Evolutionary conservation across 2,797 vertebrate species (phyloP), one percentile per base, ranked within the genome.

Genomic region (Rhadinocentrus ornatus): DNA sequence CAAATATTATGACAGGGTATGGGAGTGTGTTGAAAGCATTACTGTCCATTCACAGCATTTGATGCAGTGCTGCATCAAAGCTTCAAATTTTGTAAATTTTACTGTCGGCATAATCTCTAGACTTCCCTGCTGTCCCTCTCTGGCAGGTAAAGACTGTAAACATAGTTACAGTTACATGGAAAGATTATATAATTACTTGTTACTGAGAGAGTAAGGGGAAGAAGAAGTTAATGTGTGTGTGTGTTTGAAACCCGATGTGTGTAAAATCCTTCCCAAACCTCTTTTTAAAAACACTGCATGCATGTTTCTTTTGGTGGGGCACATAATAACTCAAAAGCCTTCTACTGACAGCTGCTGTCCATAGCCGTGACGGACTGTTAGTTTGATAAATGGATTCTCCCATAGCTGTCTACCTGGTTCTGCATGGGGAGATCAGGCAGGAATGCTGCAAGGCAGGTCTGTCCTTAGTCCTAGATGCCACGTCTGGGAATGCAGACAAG

Each of bases 371-470:
- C 84, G 79, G 81, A 37, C 77, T 71, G 71, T 24, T 71, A 69
- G 66, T 75, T 75, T 87, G 86, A 90, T 73, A 82, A 88, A 89
- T 86, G 71, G 80, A 83, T 88, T 77, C 32, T 76, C 78, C 80
- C 72, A 37, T 7, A 71, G 74, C 74, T 9, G 37, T 83, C 74
- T 69, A 83, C 81, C 86, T 82, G 65, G 80, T 84, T 82, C 78
- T 85, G 75, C 86, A 81, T 69, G 81, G 74, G 66, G 59, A 85
- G 73, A 71, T 78, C 64, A 75, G 63, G 16, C 71, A 62, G 62
- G 73, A 88, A 87, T 74, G 81, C 82, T 79, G 79, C 75, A 16
- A 79, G 79, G 76, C 80, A 67, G 64, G 72, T 80, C 70, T 78
- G 75, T 86, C 82, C 80, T 87, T 77, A 74, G 77, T 62, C 78